These are phyloP conservation scores for Gadus chalcogrammus DNA, from an alignment of 2,113 vertebrate species.

Conservation along the genomic window DNA sequence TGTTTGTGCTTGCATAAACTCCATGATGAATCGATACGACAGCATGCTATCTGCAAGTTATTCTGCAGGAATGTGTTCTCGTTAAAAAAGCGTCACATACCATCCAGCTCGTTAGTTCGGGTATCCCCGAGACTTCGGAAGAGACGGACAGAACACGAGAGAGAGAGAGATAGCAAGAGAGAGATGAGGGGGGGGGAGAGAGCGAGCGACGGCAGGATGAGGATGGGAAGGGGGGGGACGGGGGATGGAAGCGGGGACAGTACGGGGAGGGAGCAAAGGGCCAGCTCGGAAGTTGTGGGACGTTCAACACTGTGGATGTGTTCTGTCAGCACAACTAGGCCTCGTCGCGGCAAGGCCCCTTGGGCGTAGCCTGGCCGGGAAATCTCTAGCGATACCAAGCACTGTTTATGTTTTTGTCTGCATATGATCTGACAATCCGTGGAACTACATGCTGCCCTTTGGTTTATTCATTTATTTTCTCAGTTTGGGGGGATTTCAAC, in stretches of 20 bases:
- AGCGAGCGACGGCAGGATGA: not conserved
- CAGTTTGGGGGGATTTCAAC: too few species aligned
- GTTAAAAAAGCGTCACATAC: conserved; percentile 47
- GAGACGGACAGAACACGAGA: conserved; percentile 5
- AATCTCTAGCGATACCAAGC: too few species aligned
- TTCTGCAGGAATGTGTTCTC: conserved; percentile 58
- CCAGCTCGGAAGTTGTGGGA: conserved; percentile 1
- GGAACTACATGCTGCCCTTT: too few species aligned
- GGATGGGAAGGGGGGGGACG: not conserved
- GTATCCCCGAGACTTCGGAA: conserved; percentile 21
- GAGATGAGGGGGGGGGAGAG: not conserved
- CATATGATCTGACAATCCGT: too few species aligned
- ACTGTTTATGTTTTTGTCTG: too few species aligned
- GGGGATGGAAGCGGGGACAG: conserved; percentile 34
- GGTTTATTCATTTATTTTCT: too few species aligned
- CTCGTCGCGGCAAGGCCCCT: too few species aligned
- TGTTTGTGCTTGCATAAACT: not conserved
- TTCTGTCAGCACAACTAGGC: too few species aligned
- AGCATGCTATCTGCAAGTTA: conserved; percentile 36
- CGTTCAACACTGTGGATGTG: conserved; percentile 24
- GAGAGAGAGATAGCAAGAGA: not conserved
- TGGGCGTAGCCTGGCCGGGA: too few species aligned
- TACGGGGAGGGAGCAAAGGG: conserved; percentile 6
- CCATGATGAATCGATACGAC: not conserved
- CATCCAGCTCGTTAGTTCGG: conserved; percentile 39